phyloP scores from a whole-genome alignment of 2,113 vertebrate species.

The Cygnus buccinator region DNA sequence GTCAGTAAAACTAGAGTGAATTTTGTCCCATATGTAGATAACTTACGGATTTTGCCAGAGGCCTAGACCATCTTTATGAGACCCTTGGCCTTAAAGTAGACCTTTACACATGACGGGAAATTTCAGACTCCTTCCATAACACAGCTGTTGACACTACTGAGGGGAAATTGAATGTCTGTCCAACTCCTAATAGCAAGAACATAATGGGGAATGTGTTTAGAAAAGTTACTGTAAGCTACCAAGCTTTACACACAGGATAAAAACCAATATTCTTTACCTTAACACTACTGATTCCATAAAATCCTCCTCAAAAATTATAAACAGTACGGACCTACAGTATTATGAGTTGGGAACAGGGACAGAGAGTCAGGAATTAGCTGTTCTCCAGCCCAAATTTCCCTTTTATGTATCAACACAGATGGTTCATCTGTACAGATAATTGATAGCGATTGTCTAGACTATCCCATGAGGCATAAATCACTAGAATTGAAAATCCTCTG shows the following conservation, averaged over 20 bases:
- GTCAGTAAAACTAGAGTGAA: background rate
- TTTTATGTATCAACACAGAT: background rate
- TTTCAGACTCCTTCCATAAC: background rate
- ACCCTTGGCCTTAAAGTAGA: background rate
- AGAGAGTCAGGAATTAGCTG: background rate
- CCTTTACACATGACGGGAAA: background rate
- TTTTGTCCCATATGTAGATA: background rate
- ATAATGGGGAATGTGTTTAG: background rate
- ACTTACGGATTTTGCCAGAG: background rate
- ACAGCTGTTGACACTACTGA: background rate
- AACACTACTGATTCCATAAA: background rate
- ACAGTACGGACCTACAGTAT: background rate
- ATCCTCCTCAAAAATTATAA: background rate
- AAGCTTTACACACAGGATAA: background rate
- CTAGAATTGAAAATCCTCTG: background rate
- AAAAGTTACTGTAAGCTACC: accelerated
- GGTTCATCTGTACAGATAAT: background rate
- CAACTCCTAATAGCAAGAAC: background rate
- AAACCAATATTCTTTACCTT: background rate
- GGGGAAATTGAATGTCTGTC: background rate
- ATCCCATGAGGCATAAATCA: background rate
- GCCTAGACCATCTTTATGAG: background rate
- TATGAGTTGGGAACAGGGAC: background rate
- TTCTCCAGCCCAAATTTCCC: background rate
- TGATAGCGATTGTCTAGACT: background rate